Evolutionary conservation across 2,113 vertebrate species (phyloP).

Genomic region (Melanostigma gelatinosum): DNA sequence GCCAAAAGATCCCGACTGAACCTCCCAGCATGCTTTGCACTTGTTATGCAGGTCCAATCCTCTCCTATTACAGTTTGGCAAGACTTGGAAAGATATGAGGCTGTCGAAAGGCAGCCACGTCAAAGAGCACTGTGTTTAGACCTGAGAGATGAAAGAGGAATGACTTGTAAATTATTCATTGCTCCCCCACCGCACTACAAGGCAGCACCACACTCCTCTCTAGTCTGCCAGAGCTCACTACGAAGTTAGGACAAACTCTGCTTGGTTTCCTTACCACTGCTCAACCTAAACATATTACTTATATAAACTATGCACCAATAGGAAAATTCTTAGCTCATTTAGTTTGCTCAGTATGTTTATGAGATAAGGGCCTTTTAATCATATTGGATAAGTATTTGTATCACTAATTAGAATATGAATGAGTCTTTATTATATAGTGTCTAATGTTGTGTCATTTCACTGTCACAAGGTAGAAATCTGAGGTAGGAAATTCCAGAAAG

Average conservation of each 20-base stretch:
- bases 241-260: conserved; percentile 12
- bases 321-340: neutral
- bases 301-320: neutral
- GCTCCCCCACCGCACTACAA: conserved; percentile 33
- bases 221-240: conserved; percentile 21
- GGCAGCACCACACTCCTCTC: conserved; percentile 10
- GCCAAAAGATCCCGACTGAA: conserved; percentile 3
- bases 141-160: conserved; percentile 67
- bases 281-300: neutral
- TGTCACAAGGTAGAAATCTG: neutral
- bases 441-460: neutral
- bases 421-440: neutral
- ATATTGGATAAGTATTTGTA: neutral
- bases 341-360: neutral
- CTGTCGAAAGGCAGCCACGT: conserved; percentile 3
- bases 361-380: neutral
- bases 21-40: conserved; percentile 44
- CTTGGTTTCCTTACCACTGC: neutral
- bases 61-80: conserved; percentile 24
- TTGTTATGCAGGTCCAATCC: conserved; percentile 30
- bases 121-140: conserved; percentile 50
- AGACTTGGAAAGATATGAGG: conserved; percentile 32
- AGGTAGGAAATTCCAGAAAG: neutral
- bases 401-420: neutral
- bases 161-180: conserved; percentile 63